These are phyloP conservation scores for Psilopogon haemacephalus DNA, from an alignment of 2,113 vertebrate species.

Conservation along the genomic window DNA sequence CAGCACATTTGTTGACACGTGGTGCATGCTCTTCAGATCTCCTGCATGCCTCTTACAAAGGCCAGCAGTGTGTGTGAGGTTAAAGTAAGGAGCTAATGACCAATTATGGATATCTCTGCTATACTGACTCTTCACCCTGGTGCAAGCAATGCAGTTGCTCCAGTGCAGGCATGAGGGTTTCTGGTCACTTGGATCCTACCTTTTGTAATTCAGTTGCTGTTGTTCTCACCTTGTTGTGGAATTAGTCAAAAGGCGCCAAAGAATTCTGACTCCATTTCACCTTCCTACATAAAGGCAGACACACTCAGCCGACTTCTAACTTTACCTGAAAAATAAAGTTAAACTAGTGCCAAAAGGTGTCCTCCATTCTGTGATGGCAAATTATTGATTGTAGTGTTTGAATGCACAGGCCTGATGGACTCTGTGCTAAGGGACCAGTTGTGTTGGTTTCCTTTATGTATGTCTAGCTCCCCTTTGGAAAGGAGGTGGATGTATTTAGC, in stretches of 20 bases:
- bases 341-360: neutral
- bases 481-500: rapidly evolving
- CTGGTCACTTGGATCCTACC: neutral
- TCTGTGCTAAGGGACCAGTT: neutral
- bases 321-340: neutral
- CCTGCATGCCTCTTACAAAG: neutral
- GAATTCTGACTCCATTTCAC: rapidly evolving
- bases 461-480: neutral
- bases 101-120: neutral
- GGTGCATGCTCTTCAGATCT: neutral
- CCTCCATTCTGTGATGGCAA: neutral
- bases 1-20: rapidly evolving
- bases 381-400: neutral
- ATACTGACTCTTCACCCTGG: neutral
- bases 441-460: neutral
- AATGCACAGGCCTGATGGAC: neutral
- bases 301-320: neutral
- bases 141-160: rapidly evolving
- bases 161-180: rapidly evolving
- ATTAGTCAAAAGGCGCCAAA: neutral
- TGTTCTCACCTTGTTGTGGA: neutral
- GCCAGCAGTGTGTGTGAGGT: neutral
- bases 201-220: rapidly evolving
- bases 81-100: neutral
- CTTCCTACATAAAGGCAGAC: rapidly evolving